These are phyloP conservation scores for Oncorhynchus tshawytscha DNA, from an alignment of 2,113 vertebrate species.

Conservation along the genomic window DNA sequence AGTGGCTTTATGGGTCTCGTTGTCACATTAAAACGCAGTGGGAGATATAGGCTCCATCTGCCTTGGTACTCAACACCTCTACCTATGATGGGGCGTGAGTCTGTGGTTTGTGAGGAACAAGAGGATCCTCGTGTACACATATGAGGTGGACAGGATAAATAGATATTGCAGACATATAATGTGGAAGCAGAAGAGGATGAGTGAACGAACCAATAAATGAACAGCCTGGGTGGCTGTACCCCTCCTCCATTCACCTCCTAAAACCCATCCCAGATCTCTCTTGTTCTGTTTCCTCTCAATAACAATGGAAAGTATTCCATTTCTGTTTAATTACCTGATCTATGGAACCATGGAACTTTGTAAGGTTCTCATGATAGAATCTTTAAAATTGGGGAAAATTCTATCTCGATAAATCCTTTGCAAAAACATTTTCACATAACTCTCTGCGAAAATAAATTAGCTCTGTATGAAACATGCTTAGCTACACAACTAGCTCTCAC, in stretches of 20 bases:
- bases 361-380: conserved; percentile 14
- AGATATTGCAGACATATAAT: conserved; percentile 50
- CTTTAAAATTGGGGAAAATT: too few species aligned
- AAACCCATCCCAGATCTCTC: conserved; percentile 20
- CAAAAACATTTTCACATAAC: conserved; percentile 56
- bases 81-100: conserved; percentile 32
- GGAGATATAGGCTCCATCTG: conserved; percentile 27
- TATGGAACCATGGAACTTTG: conserved; percentile 29
- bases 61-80: not conserved
- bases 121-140: conserved; percentile 46
- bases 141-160: conserved; percentile 57
- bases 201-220: conserved; percentile 59
- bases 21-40: conserved; percentile 56
- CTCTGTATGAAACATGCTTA: too few species aligned
- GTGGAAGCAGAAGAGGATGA: conserved; percentile 40
- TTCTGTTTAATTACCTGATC: conserved; percentile 59
- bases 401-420: conserved; percentile 52
- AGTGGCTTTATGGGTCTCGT: conserved; percentile 50
- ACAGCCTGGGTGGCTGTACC: conserved; percentile 47
- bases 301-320: conserved; percentile 64
- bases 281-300: not conserved
- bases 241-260: not conserved
- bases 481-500: not conserved
- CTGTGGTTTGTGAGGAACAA: conserved; percentile 62
- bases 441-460: conserved; percentile 60